Percentiles rank a stretch among this genome's conserved stretches.
Evolutionary conservation across 2,888 invertebrate genomes (phyloP).

Genomic region (Stenchaetothrips biformis): DNA sequence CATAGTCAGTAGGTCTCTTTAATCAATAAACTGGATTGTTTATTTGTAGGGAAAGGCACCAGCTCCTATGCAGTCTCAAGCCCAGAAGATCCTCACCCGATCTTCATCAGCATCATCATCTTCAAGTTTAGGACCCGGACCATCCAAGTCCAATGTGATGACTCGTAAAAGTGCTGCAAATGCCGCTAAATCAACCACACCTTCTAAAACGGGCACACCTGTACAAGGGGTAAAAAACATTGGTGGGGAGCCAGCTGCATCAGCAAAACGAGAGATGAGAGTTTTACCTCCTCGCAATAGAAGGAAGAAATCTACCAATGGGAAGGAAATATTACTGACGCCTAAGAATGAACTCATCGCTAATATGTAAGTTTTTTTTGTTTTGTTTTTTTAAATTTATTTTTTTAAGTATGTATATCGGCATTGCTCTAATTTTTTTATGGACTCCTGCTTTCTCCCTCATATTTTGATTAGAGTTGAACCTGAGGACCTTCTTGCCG

Average conservation of each 20-base stretch:
- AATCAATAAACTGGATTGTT: not conserved
- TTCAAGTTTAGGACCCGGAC: not conserved
- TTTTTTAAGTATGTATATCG: not conserved
- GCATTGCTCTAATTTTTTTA: not conserved
- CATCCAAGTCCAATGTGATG: too few relatives aligned
- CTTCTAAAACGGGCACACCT: not conserved
- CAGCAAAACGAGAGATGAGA: not conserved
- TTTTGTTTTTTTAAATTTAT: not conserved
- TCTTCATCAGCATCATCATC: not conserved
- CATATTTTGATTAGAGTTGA: not conserved
- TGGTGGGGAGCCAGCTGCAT: not conserved
- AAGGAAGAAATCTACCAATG: not conserved
- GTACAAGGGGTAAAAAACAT: not conserved
- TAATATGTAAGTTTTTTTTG: not conserved
- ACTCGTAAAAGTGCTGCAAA: not conserved
- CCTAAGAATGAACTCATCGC: not conserved
- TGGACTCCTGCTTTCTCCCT: not conserved
- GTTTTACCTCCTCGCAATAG: not conserved
- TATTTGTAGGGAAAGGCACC: not conserved
- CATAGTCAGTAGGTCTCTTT: not conserved
- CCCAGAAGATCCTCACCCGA: not conserved
- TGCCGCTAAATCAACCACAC: not conserved
- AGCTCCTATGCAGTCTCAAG: not conserved
- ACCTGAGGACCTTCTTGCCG: conserved; percentile 1
- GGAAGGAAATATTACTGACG: not conserved